phyloP scores from a whole-genome alignment of 2,113 vertebrate genomes.

The Formicarius rufipectus region DNA sequence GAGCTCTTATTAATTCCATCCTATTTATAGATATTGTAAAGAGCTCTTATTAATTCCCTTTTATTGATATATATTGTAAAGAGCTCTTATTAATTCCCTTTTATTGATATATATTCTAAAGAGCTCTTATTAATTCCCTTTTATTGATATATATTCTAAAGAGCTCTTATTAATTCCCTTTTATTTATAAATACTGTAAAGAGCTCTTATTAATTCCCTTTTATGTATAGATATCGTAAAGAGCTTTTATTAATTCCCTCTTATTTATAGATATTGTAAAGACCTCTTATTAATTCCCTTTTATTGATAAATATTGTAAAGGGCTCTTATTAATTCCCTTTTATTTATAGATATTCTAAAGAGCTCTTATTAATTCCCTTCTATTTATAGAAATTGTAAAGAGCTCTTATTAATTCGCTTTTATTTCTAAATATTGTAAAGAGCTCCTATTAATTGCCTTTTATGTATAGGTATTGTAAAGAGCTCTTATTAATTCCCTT shows the following conservation, averaged over 20 bases:
- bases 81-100: conserved; percentile 1
- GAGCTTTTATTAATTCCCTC: not conserved
- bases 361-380: conserved; percentile 1
- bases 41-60: conserved; percentile 1
- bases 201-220: conserved; percentile 1
- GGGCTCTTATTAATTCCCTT: conserved; percentile 1
- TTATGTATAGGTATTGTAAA: conserved; percentile 39
- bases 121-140: conserved; percentile 1
- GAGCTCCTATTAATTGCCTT: conserved; percentile 1
- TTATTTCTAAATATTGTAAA: conserved; percentile 41
- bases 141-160: conserved; percentile 40
- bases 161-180: conserved; percentile 1
- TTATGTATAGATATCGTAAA: conserved; percentile 40
- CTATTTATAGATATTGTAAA: conserved; percentile 40
- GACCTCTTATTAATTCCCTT: conserved; percentile 1
- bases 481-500: conserved; percentile 1
- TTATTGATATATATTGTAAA: conserved; percentile 40
- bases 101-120: conserved; percentile 40
- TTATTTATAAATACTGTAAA: conserved; percentile 42
- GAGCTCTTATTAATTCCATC: conserved; percentile 1
- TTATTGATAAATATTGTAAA: conserved; percentile 41
- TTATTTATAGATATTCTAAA: conserved; percentile 41
- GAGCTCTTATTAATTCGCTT: conserved; percentile 1
- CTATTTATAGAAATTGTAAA: conserved; percentile 39
- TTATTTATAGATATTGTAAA: conserved; percentile 41